phyloP scores from a whole-genome alignment of 2,888 invertebrate genomes.

The Fabriciana adippe region DNA sequence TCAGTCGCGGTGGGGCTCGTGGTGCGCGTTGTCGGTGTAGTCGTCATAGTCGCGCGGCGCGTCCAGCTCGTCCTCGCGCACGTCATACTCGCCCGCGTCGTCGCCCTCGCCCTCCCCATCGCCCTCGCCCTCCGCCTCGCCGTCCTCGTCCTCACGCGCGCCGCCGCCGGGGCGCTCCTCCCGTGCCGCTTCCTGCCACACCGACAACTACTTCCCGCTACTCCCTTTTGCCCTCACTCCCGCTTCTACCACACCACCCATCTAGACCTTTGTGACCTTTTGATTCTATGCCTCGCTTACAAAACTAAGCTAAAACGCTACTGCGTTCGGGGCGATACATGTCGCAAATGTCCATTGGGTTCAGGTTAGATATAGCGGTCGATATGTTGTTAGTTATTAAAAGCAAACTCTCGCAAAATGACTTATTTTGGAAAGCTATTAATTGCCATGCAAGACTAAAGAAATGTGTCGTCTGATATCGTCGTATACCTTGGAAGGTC shows the following conservation, averaged over 20 bases:
- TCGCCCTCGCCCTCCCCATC: conserved; percentile 47
- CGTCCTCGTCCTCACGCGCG: conserved; percentile 40
- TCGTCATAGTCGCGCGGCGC: conserved; percentile 71
- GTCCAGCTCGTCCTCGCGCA: conserved; percentile 59
- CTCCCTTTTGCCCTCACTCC: conserved; percentile 10
- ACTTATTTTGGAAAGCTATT: not conserved
- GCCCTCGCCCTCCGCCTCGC: conserved; percentile 43
- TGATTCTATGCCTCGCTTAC: not conserved
- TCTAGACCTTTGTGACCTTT: conserved; percentile 18
- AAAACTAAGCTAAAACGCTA: not conserved
- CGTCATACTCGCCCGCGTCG: conserved; percentile 50
- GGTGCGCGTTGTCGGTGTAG: conserved; percentile 73
- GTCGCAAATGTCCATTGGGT: not conserved
- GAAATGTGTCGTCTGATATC: conserved; percentile 1
- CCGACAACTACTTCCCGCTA: conserved; percentile 47
- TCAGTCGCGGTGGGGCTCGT: conserved; percentile 65
- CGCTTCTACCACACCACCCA: not conserved
- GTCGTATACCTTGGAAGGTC: conserved; percentile 89
- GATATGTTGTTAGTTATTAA: conserved; percentile 6
- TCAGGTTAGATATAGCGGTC: not conserved
- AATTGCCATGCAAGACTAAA: conserved; percentile 41
- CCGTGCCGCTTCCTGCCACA: conserved; percentile 47
- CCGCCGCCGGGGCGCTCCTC: conserved; percentile 45
- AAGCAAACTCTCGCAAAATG: not conserved
- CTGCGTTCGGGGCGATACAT: too few species aligned